Evolutionary conservation across 2,797 vertebrate genomes (phyloP), one percentile per base, ranked within the genome.

Genomic region (Odontamblyopus rebecca): DNA sequence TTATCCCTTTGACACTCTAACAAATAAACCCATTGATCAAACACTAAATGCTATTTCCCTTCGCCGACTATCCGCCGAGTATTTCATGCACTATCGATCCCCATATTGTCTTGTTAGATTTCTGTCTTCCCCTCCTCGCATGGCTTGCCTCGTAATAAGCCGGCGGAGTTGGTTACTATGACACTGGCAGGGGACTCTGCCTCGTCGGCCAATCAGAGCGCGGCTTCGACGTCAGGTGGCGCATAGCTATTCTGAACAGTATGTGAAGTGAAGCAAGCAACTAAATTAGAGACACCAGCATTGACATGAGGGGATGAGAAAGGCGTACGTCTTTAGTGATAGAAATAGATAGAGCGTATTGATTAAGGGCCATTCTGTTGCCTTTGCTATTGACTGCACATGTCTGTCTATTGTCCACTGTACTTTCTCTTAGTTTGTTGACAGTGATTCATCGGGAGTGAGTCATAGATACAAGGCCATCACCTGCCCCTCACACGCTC

Each of bases 201-300:
- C 73, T 75, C 54, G 72, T 9, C 59, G 0, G 71, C 92, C 89
- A 93, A 92, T 92, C 38, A 71, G 66, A 82, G 19, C 15, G 72
- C 81, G 7, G 73, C 79, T 78, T 63, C 2, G n/a, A 63, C 75
- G 38, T 91, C 92, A 92, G 85, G 84, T 93, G 91, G 75, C 85
- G 67, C 79, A 80, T 70, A 86, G 89, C 92, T 94, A 93, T 93
- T 93, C 90, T 93, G 76, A 93, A 92, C 87, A 29, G 83, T 91
- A 88, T 90, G 89, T 89, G 92, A 91, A 92, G 85, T 91, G 93
- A 93, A 91, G 91, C 89, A 89, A 90, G 87, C 79, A 73, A 86
- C 90, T 89, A 89, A 91, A 90, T 92, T 90, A 80, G 89, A 89
- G 89, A 80, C 86, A 73, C 83, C 81, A 73, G 82, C 76, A 61